These are phyloP conservation scores for Stenopsyche tienmushanensis DNA, from an alignment of 1,140 invertebrate species.

Conservation along the genomic window DNA sequence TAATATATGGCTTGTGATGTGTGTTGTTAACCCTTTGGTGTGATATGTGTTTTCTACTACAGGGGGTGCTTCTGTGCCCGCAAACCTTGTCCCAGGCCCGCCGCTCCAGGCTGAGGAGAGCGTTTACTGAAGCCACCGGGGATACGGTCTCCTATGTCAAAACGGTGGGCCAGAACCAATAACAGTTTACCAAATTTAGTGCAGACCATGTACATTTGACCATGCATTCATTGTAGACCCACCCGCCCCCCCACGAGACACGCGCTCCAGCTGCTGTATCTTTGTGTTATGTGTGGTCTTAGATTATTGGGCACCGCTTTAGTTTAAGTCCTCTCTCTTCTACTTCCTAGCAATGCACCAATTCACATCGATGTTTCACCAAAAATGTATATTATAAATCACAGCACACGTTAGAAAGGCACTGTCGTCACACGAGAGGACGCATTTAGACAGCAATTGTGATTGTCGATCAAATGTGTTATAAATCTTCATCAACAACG, in stretches of 20 bases:
- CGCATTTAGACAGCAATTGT: too few relatives aligned
- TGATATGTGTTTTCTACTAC: conserved; percentile 51
- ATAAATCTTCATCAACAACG: too few relatives aligned
- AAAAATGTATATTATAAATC: too few relatives aligned
- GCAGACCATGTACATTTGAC: neutral
- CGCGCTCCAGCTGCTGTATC: neutral
- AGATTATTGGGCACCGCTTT: conserved; percentile 6
- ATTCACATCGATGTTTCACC: too few relatives aligned
- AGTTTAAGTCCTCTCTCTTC: too few relatives aligned
- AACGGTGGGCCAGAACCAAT: conserved; percentile 65
- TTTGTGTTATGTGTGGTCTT: conserved; percentile 36
- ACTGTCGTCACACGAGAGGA: too few relatives aligned
- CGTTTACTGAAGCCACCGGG: conserved; percentile 83
- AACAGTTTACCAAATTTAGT: conserved; percentile 2
- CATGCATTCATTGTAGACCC: neutral
- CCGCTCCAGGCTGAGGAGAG: conserved; percentile 75
- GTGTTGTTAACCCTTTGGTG: conserved; percentile 15
- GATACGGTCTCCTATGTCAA: conserved; percentile 84
- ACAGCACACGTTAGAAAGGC: too few relatives aligned
- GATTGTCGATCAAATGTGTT: too few relatives aligned
- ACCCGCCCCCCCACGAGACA: neutral
- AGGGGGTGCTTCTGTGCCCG: conserved; percentile 84
- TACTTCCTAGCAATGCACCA: conserved; percentile 20
- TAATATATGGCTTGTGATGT: neutral
- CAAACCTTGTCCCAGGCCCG: conserved; percentile 83